phyloP scores from a whole-genome alignment of 2,797 vertebrate genomes.

The Sciurus vulgaris region DNA sequence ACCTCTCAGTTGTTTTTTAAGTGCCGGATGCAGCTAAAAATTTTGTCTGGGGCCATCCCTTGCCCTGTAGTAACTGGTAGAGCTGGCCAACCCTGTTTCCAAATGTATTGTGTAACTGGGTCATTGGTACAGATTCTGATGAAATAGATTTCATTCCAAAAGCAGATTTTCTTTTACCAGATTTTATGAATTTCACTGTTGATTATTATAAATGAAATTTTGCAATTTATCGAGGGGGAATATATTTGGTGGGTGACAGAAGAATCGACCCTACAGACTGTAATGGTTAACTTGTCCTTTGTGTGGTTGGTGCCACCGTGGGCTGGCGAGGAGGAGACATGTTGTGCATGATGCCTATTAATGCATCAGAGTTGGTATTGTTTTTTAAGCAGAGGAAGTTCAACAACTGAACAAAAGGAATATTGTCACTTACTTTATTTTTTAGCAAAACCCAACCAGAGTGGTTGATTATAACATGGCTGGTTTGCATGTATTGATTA shows the following conservation, averaged over 20 bases:
- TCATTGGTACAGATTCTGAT: background rate
- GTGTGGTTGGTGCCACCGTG: background rate
- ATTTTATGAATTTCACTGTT: constrained; percentile 29
- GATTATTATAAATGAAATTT: constrained; percentile 54
- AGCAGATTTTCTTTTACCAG: constrained; percentile 48
- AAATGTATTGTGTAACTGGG: constrained; percentile 5
- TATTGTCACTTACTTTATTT: constrained; percentile 29
- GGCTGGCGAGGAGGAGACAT: constrained; percentile 28
- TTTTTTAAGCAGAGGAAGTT: constrained; percentile 29
- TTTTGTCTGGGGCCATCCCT: background rate
- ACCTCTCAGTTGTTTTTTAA: background rate
- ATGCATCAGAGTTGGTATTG: constrained; percentile 36
- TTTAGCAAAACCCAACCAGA: constrained; percentile 64
- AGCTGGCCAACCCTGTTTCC: background rate
- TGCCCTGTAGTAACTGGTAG: background rate
- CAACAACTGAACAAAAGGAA: constrained; percentile 53
- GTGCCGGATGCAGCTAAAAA: background rate
- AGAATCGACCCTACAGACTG: background rate
- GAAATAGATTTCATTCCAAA: constrained; percentile 47
- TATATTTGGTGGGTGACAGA: background rate
- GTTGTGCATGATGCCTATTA: constrained; percentile 56
- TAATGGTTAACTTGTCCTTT: background rate
- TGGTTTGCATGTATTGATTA: constrained; percentile 43
- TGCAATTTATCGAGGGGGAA: background rate
- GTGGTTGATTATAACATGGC: constrained; percentile 12